Base-by-base conservation (phyloP, 1,140 invertebrate species). In the Orchestia grillus region DNA sequence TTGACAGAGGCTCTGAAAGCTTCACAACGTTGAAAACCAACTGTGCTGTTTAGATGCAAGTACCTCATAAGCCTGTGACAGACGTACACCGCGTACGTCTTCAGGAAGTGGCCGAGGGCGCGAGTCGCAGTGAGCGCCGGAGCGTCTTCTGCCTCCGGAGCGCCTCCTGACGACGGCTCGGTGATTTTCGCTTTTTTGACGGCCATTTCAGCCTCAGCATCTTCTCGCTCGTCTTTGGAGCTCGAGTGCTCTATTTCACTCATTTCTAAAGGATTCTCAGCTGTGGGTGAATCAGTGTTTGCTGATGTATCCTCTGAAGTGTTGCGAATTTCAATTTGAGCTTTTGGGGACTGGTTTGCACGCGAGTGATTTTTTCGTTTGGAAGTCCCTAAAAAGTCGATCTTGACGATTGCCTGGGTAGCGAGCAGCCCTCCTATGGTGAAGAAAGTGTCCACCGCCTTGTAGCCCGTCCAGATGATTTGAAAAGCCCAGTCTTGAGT, bases 401-500 rank as follows among this genome's bases (percentile, higher is more conserved):
- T 94, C 40, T 45, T 94, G 11, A 94, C 44, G 92, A 94, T 94
- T 40, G 92, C 92, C 40, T 94, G 92, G 23, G 92, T 94, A 19
- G 92, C 36, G 43, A 94, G 92, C 92, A 94, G 43, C 36, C 92
- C 92, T 44, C 92, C 92, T 44, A 94, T 94, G 44, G 92, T 94
- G 44, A 94, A 94, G 44, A 94, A 94, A n/a, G 92, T 94, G 92
- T 94, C 92, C 43, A 94, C 92, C 0, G 92, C 92, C 44, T 45
- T 94, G 44, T 94, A 94, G 8, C 92, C 92, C 11, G 41, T 94
- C 92, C 92, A 94, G 11, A 94, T 45, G 36, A 94, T 94, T 45
- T 94, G 92, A 45, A 94, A 94, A 0, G 43, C 43, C 92, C 92
- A 94, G 40, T 44, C 92, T 94, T 94, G 92, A 19, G 92, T 94